Evolutionary conservation across 2,888 invertebrate species (phyloP).

Genomic region (Linhomoeus sp.): DNA sequence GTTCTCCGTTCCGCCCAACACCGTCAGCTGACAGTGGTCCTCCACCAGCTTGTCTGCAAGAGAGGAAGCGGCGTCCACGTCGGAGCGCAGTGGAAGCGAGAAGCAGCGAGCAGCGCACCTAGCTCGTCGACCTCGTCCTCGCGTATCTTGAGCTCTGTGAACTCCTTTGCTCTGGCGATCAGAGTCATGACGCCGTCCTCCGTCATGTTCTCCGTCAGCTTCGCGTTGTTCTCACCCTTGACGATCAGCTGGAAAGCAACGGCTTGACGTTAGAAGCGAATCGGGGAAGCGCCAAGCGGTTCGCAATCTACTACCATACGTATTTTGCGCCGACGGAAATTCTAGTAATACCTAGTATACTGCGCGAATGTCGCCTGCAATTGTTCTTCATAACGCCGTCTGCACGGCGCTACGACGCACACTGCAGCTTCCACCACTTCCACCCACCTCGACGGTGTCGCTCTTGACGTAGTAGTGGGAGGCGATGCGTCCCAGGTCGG

Average conservation of each 20-base stretch:
- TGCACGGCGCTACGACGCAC: too few relatives aligned
- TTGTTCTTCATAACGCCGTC: too few relatives aligned
- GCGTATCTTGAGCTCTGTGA: constrained; percentile 67
- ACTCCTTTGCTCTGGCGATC: constrained; percentile 78
- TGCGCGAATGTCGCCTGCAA: too few relatives aligned
- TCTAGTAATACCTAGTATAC: too few relatives aligned
- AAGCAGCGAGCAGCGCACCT: constrained; percentile 23
- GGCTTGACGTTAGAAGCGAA: not conserved
- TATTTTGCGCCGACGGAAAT: too few relatives aligned
- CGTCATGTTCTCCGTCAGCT: constrained; percentile 40
- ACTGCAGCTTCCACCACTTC: too few relatives aligned
- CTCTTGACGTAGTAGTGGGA: constrained; percentile 93
- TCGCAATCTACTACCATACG: too few relatives aligned
- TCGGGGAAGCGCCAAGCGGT: too few relatives aligned
- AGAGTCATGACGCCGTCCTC: constrained; percentile 43
- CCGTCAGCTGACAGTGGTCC: constrained; percentile 53
- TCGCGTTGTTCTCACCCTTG: constrained; percentile 48
- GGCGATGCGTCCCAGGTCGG: constrained; percentile 78
- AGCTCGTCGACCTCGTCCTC: constrained; percentile 86
- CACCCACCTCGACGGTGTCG: constrained; percentile 56
- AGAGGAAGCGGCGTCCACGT: too few relatives aligned
- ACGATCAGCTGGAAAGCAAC: constrained; percentile 9
- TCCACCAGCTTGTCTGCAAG: constrained; percentile 45
- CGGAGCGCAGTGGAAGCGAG: too few relatives aligned
- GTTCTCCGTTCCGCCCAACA: constrained; percentile 65